Base-by-base conservation (phyloP, 2,888 invertebrate genomes). In the Unio delphinus region DNA sequence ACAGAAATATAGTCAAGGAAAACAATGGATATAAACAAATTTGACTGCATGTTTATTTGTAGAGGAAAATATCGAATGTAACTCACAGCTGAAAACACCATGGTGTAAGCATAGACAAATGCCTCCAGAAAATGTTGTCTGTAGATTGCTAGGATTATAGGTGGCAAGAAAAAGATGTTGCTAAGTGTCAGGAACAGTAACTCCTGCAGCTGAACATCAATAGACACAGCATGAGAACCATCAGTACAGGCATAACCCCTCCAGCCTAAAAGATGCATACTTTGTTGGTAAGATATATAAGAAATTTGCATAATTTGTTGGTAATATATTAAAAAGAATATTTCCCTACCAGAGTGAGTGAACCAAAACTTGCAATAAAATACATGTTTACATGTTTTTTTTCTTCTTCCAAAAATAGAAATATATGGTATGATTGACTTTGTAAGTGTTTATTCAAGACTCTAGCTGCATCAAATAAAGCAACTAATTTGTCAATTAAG, bases 201-300 rank as follows among this genome's bases (percentile, higher is more conserved):
- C 26, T 94, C 93, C 17, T 93, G 82, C 8, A 95, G 90, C 85
- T 95, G 93, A 83, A 93, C 92, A 64, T 91, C 89, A 71, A 91
- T 92, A 73, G 93, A 93, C 73, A 94, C 93, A 78, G 95, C 94
- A 86, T 94, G 92, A 0, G 93, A 92, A 76, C 92, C 93, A 89
- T 96, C 95, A 0, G 94, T 93, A 87, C 96, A 96, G 80, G 95
- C 95, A 93, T 95, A 95, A 64, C 94, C 94, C 92, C 91, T 82
- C 92, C 93, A 92, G 58, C 92, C 92, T 92, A 75, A 1, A 11
- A 61, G 26, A n/a, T 15, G 55, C 2, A 55, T 28, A 15, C 17
- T 26, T 34, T n/a, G 23, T 58, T 58, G 23, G 20, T 58, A n/a
- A 58, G 7, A 58, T 20, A 58, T n/a, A n/a, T 58, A 58, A 23